These are phyloP conservation scores for Orussus abietinus DNA, from an alignment of 1,140 invertebrate species.

Conservation along the genomic window DNA sequence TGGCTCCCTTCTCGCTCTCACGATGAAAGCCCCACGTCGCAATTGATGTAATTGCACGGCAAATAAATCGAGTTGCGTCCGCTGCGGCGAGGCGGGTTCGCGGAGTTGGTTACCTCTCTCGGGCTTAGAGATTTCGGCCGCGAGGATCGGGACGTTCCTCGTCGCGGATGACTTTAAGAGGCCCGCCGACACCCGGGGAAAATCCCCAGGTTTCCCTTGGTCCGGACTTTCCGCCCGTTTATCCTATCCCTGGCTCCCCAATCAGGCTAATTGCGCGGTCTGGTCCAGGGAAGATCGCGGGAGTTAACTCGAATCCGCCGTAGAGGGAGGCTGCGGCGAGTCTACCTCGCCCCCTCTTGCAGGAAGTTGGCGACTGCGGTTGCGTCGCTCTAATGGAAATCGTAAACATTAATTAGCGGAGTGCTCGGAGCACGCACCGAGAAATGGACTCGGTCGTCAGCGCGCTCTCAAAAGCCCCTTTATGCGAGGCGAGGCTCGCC, in stretches of 20 bases:
- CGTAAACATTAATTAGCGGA: slow-evolving; percentile 45
- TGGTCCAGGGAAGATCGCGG: no score
- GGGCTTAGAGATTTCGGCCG: background rate
- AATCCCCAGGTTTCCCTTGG: no score
- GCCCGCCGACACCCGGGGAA: no score
- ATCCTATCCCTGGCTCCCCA: no score
- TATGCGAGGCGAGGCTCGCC: slow-evolving; percentile 15
- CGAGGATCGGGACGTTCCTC: background rate
- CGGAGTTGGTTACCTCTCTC: background rate
- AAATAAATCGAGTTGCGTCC: slow-evolving; percentile 6
- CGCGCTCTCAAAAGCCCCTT: slow-evolving; percentile 17
- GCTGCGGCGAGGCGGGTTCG: background rate
- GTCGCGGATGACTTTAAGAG: no score
- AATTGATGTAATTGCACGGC: slow-evolving; percentile 11
- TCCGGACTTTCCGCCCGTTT: no score
- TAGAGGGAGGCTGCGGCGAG: slow-evolving; percentile 22
- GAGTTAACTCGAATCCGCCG: slow-evolving; percentile 10
- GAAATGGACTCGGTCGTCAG: slow-evolving; percentile 33
- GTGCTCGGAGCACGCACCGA: slow-evolving; percentile 25
- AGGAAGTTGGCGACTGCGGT: slow-evolving; percentile 35
- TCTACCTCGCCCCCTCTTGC: slow-evolving; percentile 19
- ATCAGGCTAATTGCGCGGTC: no score
- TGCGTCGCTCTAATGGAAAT: slow-evolving; percentile 42
- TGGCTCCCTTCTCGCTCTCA: background rate
- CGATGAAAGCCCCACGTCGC: background rate